Conservation (phyloP, 2,113 vertebrate species). For the Carassius auratus region DNA sequence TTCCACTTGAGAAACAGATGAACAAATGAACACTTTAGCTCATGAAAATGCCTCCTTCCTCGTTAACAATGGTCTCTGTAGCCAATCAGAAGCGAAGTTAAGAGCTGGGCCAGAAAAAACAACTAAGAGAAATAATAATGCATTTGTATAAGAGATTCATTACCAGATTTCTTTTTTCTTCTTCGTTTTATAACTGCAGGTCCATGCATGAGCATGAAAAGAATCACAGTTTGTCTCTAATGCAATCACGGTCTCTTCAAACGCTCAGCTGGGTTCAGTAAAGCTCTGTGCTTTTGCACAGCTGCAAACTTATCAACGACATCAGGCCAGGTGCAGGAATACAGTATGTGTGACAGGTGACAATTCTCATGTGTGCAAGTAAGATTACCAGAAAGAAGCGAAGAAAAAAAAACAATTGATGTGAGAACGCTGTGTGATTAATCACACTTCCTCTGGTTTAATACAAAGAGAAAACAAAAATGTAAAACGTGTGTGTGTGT, state of each 20-base stretch:
- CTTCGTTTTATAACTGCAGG: neutral
- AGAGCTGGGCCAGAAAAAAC: neutral
- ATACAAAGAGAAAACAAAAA: neutral
- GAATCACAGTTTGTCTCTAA: neutral
- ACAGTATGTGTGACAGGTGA: neutral
- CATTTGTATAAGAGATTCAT: neutral
- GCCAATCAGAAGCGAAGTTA: neutral
- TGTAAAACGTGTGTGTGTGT: too few species aligned
- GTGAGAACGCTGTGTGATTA: neutral
- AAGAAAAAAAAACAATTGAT: neutral
- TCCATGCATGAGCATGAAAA: neutral
- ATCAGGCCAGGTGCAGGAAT: slow-evolving; percentile 7
- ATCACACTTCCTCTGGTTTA: neutral
- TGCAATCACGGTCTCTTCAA: neutral
- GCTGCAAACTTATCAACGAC: neutral
- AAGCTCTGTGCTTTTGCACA: neutral
- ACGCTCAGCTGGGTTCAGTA: neutral
- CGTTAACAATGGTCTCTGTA: neutral
- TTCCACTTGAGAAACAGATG: neutral
- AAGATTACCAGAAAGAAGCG: neutral
- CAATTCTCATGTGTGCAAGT: too few species aligned
- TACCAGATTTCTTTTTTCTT: neutral
- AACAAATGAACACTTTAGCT: neutral
- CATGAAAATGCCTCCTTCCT: neutral
- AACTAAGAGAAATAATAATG: neutral